Conservation (phyloP, 2,888 invertebrate species). For the Chloroclysta siterata region DNA sequence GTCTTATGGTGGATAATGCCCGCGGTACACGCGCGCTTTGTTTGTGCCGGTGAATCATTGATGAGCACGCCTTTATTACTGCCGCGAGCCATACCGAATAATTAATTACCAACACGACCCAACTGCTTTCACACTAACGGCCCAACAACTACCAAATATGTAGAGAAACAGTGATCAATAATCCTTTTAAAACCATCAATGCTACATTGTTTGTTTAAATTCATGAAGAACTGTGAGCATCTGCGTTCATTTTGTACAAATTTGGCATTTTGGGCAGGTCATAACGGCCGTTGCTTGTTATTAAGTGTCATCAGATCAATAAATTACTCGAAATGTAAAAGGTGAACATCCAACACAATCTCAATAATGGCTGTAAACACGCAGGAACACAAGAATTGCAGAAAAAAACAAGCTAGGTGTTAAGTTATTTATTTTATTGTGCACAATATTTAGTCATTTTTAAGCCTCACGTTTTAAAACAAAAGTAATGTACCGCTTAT, state of each 20-base stretch:
- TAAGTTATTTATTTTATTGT: slow-evolving; percentile 27
- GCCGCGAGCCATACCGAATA: slow-evolving; percentile 71
- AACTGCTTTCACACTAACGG: slow-evolving; percentile 45
- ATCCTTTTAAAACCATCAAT: slow-evolving; percentile 46
- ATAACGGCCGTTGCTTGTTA: slow-evolving; percentile 42
- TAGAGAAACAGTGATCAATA: slow-evolving; percentile 45
- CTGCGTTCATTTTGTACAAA: slow-evolving; percentile 48
- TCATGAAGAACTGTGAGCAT: slow-evolving; percentile 47
- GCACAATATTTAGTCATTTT: slow-evolving; percentile 14
- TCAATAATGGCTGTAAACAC: slow-evolving; percentile 24
- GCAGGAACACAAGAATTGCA: slow-evolving; percentile 15
- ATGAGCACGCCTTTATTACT: slow-evolving; percentile 76
- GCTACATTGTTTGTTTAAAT: slow-evolving; percentile 50
- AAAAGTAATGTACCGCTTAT: slow-evolving; percentile 59
- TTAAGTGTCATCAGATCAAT: slow-evolving; percentile 44
- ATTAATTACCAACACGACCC: slow-evolving; percentile 72
- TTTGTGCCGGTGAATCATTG: slow-evolving; percentile 79
- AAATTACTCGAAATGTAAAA: slow-evolving; percentile 43
- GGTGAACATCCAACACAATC: slow-evolving; percentile 25
- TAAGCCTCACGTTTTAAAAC: slow-evolving; percentile 39
- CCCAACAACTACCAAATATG: slow-evolving; percentile 49
- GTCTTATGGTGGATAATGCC: slow-evolving; percentile 82
- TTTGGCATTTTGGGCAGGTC: slow-evolving; percentile 43
- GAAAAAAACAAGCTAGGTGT: slow-evolving; percentile 20
- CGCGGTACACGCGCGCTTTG: slow-evolving; percentile 77